Conservation (phyloP, 2,113 vertebrate genomes). For the Barbus barbus region DNA sequence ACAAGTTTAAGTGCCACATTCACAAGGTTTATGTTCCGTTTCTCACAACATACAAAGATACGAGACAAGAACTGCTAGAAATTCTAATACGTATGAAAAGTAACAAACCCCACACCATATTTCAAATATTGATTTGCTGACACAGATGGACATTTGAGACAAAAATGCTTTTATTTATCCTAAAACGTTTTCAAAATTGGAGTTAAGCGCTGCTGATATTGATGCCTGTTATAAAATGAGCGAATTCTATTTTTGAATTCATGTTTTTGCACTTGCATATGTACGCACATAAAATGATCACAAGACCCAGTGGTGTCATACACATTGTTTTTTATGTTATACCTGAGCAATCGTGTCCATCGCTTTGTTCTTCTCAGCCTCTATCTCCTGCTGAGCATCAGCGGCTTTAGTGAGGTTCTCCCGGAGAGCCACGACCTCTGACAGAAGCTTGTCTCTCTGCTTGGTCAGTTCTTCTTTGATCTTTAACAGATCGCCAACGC, state of each 20-base stretch:
- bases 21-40: slow-evolving; percentile 17
- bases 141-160: neutral
- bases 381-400: slow-evolving; percentile 75
- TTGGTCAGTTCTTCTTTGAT: slow-evolving; percentile 82
- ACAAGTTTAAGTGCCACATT: slow-evolving; percentile 24
- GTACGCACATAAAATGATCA: neutral
- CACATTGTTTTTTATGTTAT: neutral
- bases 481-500: slow-evolving; percentile 80
- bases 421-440: slow-evolving; percentile 81
- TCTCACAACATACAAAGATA: slow-evolving; percentile 2
- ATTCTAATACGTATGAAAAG: neutral
- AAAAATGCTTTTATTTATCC: slow-evolving; percentile 25
- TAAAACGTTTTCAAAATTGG: neutral
- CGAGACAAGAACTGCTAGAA: neutral
- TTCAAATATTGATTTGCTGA: slow-evolving; percentile 39
- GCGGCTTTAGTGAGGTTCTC: slow-evolving; percentile 73
- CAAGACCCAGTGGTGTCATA: neutral
- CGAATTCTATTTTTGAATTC: neutral
- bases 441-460: slow-evolving; percentile 83
- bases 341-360: slow-evolving; percentile 81
- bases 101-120: slow-evolving; percentile 30
- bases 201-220: neutral
- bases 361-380: slow-evolving; percentile 74
- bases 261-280: neutral
- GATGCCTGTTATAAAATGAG: neutral